These are phyloP conservation scores for Homarus americanus DNA, from an alignment of 1,140 invertebrate genomes.

Conservation along the genomic window DNA sequence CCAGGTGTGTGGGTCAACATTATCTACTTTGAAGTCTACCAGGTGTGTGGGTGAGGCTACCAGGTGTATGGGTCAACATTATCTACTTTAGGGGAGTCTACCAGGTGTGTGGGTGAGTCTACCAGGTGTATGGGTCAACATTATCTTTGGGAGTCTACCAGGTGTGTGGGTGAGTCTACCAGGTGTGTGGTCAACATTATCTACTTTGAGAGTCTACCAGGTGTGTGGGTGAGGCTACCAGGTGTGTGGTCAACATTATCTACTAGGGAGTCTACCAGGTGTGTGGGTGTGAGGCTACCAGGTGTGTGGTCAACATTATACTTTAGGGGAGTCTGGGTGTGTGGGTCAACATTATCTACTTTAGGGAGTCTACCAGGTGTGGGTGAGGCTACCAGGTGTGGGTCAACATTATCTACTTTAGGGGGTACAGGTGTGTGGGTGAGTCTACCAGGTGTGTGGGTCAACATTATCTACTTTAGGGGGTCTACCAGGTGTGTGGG, in stretches of 20 bases:
- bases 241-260: slow-evolving; percentile 45
- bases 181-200: too few species aligned
- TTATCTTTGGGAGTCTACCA: too few species aligned
- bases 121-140: too few species aligned
- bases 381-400: too few species aligned
- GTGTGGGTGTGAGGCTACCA: too few species aligned
- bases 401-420: neutral
- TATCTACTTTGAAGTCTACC: slow-evolving; percentile 55
- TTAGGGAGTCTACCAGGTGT: too few species aligned
- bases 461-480: neutral
- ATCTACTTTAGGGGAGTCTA: neutral
- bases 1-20: slow-evolving; percentile 44
- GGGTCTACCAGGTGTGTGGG: too few species aligned
- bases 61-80: neutral
- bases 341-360: too few species aligned
- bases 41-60: slow-evolving; percentile 15
- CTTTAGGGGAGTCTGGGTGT: neutral
- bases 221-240: neutral
- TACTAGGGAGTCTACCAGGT: slow-evolving; percentile 15
- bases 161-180: too few species aligned
- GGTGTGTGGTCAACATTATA: neutral
- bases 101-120: too few species aligned
- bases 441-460: neutral
- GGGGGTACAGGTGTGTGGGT: neutral
- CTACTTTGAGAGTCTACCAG: neutral